Conservation (phyloP, 2,113 vertebrate species). For the Corydoras maculifer region DNA sequence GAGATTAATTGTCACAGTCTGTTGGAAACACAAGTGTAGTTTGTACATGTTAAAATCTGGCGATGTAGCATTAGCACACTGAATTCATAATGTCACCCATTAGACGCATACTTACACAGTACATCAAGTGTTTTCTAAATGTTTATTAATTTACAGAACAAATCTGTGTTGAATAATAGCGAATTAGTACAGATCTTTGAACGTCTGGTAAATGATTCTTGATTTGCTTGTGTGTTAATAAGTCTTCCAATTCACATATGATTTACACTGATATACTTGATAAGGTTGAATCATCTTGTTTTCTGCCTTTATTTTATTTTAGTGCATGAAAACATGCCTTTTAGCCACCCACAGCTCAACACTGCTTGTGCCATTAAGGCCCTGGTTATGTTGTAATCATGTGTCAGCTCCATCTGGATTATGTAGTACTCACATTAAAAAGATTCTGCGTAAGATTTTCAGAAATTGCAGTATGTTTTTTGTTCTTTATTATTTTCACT, state of each 20-base stretch:
- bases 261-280: too few species aligned
- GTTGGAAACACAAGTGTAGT: too few species aligned
- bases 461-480: not conserved
- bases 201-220: not conserved
- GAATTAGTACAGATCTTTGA: not conserved
- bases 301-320: conserved; percentile 14
- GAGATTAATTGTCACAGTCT: too few species aligned
- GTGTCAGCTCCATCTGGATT: not conserved
- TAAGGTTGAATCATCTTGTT: not conserved
- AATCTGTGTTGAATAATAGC: too few species aligned
- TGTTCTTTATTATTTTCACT: not conserved
- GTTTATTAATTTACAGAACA: too few species aligned
- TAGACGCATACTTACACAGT: too few species aligned
- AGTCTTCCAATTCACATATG: not conserved
- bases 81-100: too few species aligned
- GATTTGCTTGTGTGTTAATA: not conserved
- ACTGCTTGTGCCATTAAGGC: conserved; percentile 17
- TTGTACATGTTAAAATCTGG: too few species aligned
- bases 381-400: conserved; percentile 2
- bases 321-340: not conserved
- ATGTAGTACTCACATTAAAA: too few species aligned
- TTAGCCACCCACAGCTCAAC: conserved; percentile 21
- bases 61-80: too few species aligned
- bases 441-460: not conserved
- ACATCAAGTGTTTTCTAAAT: too few species aligned